Evolutionary conservation across 1,140 invertebrate genomes (phyloP), one percentile per base, ranked within the genome.

Genomic region (Drosophila sechellia): DNA sequence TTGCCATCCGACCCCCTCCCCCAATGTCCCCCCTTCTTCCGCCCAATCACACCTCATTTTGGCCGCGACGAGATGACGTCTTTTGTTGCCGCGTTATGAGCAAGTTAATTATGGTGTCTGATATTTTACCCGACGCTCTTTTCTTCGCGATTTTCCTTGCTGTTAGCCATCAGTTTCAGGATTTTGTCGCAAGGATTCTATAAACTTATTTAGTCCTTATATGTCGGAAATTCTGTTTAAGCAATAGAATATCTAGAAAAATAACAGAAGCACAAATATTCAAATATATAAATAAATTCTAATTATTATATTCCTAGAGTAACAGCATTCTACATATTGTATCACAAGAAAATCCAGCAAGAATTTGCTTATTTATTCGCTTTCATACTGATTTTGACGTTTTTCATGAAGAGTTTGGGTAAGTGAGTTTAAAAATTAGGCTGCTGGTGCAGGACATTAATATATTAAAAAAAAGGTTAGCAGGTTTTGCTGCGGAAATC

Each of bases 71-170:
- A 53, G 50, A 20, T 55, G 13, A 11, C 27, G 56, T 72, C 60
- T 43, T 68, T 81, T 72, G 49, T 64, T 57, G 57, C 49, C 59
- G 75, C 83, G 71, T 87, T 87, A 73, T 89, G 83, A 87, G 84
- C 83, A 72, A 87, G 83, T 87, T 87, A 87, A 87, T 87, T 87
- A 87, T 83, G 83, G 76, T 79, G 84, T 89, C 84, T 87, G 84
- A 89, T 89, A 87, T 70, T 83, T 79, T 73, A 31, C 15, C 76
- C 50, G 22, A 46, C 74, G 57, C 65, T 72, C 15, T 49, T 68
- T 72, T 60, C 35, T 58, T 55, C n/a, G 20, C 27, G 4, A 35
- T 64, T 63, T 17, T 42, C 15, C 43, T 15, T 42, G 40, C 49
- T 35, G 42, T 55, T 64, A 31, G 45, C 25, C n/a, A 25, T 34